These are phyloP conservation scores for Chrysomela aeneicollis DNA, from an alignment of 2,888 invertebrate species.

Conservation along the genomic window DNA sequence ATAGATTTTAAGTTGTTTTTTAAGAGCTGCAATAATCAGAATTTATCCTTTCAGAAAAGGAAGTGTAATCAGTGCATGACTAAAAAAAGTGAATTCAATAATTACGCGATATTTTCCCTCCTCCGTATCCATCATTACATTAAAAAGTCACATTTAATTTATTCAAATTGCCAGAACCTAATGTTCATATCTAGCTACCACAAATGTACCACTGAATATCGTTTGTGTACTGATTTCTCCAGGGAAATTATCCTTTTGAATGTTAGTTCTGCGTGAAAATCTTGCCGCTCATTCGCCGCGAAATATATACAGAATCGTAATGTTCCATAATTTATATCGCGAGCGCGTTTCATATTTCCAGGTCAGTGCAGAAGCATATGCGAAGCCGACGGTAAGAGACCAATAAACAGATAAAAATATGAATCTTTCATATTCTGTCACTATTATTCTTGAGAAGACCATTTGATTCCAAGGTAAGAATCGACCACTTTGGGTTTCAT, in stretches of 20 bases:
- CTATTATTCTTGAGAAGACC: too few relatives aligned
- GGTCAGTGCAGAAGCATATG: neutral
- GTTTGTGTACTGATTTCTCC: conserved; percentile 59
- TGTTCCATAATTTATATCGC: conserved; percentile 11
- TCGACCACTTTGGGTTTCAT: too few relatives aligned
- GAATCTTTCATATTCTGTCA: too few relatives aligned
- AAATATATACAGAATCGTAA: conserved; percentile 26
- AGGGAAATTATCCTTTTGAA: conserved; percentile 59
- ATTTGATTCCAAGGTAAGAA: too few relatives aligned
- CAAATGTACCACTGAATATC: conserved; percentile 59
- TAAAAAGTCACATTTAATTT: conserved; percentile 28
- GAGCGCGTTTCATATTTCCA: neutral
- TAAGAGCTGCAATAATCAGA: too few relatives aligned
- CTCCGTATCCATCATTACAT: neutral
- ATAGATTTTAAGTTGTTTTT: too few relatives aligned
- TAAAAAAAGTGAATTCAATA: too few relatives aligned
- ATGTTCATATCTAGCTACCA: conserved; percentile 52
- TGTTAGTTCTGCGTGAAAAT: conserved; percentile 41
- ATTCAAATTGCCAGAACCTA: conserved; percentile 40
- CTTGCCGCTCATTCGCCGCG: conserved; percentile 21
- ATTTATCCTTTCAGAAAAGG: too few relatives aligned
- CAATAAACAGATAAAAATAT: too few relatives aligned
- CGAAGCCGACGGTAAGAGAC: too few relatives aligned
- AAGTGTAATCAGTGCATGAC: too few relatives aligned
- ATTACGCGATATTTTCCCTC: too few relatives aligned